phyloP scores from a whole-genome alignment of 2,797 vertebrate species.

The Nyctibius grandis region DNA sequence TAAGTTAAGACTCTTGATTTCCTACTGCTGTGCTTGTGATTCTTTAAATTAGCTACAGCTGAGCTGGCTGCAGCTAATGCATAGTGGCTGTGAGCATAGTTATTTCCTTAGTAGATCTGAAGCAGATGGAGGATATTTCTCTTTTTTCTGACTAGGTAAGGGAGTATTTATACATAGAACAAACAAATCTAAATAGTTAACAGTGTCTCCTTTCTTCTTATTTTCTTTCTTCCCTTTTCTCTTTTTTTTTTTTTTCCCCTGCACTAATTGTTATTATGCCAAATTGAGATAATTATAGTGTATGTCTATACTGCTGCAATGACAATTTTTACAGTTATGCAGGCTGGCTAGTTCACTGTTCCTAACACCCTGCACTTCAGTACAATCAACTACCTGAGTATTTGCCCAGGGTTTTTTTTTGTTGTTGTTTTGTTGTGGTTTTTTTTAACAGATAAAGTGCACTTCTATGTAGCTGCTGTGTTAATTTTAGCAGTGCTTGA shows the following conservation, averaged over 20 bases:
- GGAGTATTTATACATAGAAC: neutral
- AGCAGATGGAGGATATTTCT: neutral
- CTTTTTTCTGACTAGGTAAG: neutral
- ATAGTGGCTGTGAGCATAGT: neutral
- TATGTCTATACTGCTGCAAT: neutral
- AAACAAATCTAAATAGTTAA: neutral
- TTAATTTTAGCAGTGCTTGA: neutral
- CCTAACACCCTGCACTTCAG: neutral
- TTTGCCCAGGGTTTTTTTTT: neutral
- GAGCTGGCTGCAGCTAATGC: conserved; percentile 4
- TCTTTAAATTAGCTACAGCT: conserved; percentile 34
- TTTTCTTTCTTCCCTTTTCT: neutral
- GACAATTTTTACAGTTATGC: neutral
- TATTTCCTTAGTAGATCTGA: neutral
- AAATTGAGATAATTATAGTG: neutral
- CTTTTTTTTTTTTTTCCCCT: accelerated
- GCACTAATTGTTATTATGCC: neutral
- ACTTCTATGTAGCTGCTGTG: neutral
- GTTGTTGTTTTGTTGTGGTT: neutral
- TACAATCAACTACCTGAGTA: neutral
- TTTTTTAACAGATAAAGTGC: neutral
- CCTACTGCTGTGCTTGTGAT: conserved; percentile 32
- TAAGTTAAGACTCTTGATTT: conserved; percentile 23
- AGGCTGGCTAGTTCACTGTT: neutral
- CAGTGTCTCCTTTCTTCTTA: neutral